Base-by-base conservation (phyloP, 1,140 invertebrate genomes). In the Antheraea pernyi region DNA sequence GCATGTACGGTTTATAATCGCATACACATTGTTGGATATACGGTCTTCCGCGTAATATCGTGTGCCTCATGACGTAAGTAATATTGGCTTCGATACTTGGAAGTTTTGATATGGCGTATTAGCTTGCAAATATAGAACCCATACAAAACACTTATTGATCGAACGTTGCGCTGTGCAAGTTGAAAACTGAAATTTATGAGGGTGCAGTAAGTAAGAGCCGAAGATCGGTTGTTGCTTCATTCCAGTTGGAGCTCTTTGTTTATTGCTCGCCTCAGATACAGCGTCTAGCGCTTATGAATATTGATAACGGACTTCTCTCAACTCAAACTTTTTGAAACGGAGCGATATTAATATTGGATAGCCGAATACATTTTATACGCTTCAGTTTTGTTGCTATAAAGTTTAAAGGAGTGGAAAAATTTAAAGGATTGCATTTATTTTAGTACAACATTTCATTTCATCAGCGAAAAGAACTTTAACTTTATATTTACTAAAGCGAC, bases 141-240 rank as follows among this genome's bases (percentile, higher is more conserved):
- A 83, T 90, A 91, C 89, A 90, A 91, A 89, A 90, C 82, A 82
- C 82, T 84, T 91, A 89, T 91, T 91, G 89, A 91, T 91, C 89
- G 83, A 90, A 86, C 88, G 85, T 86, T 89, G 80, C 83, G 81
- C 83, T 72, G 78, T 86, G 85, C 89, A 86, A 91, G 79, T 91
- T 91, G 81, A 83, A 89, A 91, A 91, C 84, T 86, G 78, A 85
- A 90, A 91, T 90, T 91, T 91, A 91, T 87, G 89, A 83, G 80
- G 74, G 73, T 77, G 70, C 74, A 76, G 82, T 84, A 85, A 88
- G 85, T 86, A 84, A 86, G 84, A 85, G 84, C 81, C 84, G 70
- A 76, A 77, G 80, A 83, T 78, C 79, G 84, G 86, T 89, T 73
- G 79, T 71, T 69, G 68, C 63, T 83, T 78, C 75, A 76, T 75